Percentiles rank a stretch among this genome's conserved stretches.
Evolutionary conservation across 92 coral and sea anemone genomes (phyloP).

Genomic region (Pocillopora meandrina): DNA sequence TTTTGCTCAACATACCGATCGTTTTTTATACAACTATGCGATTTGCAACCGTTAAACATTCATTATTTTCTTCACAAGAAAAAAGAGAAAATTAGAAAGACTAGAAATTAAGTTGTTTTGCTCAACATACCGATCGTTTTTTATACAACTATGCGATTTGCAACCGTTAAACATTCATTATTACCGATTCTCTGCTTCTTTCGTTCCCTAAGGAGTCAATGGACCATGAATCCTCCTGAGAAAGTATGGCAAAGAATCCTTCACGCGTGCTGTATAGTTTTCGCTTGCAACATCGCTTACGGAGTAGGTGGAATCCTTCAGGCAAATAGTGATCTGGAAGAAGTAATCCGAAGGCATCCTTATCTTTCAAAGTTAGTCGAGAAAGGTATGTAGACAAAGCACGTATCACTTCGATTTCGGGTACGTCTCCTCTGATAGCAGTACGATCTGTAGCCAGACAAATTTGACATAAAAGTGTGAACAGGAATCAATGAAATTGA

Average conservation of each 20-base stretch:
- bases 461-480: neutral
- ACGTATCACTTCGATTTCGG: neutral
- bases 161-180: neutral
- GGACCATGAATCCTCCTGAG: neutral
- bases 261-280: neutral
- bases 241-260: neutral
- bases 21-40: no score
- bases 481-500: neutral
- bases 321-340: slow-evolving; percentile 3
- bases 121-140: neutral
- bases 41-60: no score
- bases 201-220: neutral
- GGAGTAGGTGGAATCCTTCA: neutral
- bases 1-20: no score
- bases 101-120: no score
- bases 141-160: neutral
- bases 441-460: neutral
- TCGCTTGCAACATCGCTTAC: neutral
- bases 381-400: neutral
- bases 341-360: neutral
- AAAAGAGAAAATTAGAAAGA: no score
- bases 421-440: neutral
- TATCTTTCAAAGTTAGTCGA: neutral
- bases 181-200: slow-evolving; percentile 4
- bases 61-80: no score